Evolutionary conservation across 2,888 invertebrate species (phyloP), one percentile per base, ranked within the genome.

Genomic region (Cosmia pyralina): DNA sequence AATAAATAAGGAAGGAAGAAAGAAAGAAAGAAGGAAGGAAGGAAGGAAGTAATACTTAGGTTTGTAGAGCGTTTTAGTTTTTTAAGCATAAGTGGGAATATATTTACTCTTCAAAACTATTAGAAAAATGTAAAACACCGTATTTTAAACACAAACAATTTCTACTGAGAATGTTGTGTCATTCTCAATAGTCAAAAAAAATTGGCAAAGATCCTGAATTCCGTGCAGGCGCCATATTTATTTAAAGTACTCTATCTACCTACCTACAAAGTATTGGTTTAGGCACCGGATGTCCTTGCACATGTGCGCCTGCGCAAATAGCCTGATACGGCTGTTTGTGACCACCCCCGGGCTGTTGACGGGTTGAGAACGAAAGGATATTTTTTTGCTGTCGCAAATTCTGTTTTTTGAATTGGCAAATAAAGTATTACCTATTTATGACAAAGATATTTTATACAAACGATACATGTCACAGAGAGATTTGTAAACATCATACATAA

Each of bases 271-370:
- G 78, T 86, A 79, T 85, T 85, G 67, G 44, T 86, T 85, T 85
- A 85, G 85, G 85, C 79, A 76, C 86, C 86, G 85, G 85, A 85
- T 86, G 85, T 79, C 70, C 72, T 60, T 70, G 52, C 85, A 75
- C 77, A 82, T 84, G 84, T 84, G 82, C 70, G 57, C 28, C 72
- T 64, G 67, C 53, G 78, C 77, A 84, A 70, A 82, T 75, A 77
- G 55, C 59, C 52, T 34, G 62, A 48, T 69, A 64, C 15, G 55
- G n/a, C 22, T 82, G 59, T 83, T 85, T 85, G 79, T 75, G 83
- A 28, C 84, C 83, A 84, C 81, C 83, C 80, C 38, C 55, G 52
- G 50, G 62, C 28, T 64, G 66, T 65, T 71, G 75, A 78, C 71
- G 79, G 67, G 68, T 64, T 72, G 60, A 53, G 53, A 72, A 69